Conservation (phyloP, 2,888 invertebrate species). For the Oligia fasciuncula region DNA sequence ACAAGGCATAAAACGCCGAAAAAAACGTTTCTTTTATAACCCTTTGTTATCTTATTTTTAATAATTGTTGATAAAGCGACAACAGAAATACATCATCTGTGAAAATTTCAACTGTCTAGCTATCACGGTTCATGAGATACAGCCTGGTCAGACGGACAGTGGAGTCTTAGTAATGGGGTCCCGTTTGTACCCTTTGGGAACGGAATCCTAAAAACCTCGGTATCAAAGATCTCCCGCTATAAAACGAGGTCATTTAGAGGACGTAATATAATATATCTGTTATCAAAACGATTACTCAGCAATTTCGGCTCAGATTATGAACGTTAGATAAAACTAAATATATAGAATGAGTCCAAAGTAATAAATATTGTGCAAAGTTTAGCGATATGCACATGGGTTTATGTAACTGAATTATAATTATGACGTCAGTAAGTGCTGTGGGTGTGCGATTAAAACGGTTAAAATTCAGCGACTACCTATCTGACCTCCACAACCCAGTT, state of each 20-base stretch:
- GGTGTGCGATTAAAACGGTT: constrained; percentile 15
- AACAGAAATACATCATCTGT: no score
- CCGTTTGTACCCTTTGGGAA: no score
- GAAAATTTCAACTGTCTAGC: no score
- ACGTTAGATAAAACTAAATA: constrained; percentile 36
- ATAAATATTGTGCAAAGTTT: constrained; percentile 36
- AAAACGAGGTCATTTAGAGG: constrained; percentile 34
- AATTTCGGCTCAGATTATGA: constrained; percentile 34
- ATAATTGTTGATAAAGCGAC: no score
- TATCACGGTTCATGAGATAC: no score
- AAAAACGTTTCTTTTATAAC: no score
- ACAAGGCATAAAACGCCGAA: no score
- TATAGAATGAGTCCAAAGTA: constrained; percentile 33
- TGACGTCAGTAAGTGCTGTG: background rate
- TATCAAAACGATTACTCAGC: constrained; percentile 30
- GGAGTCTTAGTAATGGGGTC: no score
- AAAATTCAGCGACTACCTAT: background rate
- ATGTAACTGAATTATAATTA: constrained; percentile 15
- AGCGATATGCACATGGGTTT: constrained; percentile 25
- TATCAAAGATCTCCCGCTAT: background rate
- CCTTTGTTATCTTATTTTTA: no score
- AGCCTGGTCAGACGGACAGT: no score
- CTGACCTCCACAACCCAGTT: background rate
- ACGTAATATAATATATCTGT: constrained; percentile 14
- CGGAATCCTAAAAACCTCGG: background rate